Evolutionary conservation across 1,140 invertebrate species (phyloP).

Genomic region (Diuraphis noxia): DNA sequence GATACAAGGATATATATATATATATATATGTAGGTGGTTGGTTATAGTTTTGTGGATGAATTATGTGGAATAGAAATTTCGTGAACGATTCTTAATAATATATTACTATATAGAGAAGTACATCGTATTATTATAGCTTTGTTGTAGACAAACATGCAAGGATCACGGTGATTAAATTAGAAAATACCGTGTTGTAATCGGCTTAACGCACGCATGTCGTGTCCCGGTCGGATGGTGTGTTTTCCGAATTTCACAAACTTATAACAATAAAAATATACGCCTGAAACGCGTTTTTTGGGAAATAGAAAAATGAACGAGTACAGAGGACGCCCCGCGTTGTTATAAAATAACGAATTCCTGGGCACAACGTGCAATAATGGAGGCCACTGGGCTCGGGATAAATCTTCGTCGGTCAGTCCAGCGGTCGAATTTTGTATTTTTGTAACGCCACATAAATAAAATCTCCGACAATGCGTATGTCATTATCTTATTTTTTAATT

Average conservation of each 20-base stretch:
- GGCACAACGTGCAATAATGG: background rate
- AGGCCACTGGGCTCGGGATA: background rate
- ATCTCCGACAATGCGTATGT: background rate
- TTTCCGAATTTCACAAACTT: background rate
- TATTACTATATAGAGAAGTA: background rate
- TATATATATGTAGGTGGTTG: no score
- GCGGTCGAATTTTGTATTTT: background rate
- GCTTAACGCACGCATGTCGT: background rate
- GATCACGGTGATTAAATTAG: slow-evolving; percentile 1
- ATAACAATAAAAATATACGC: background rate
- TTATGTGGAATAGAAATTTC: background rate
- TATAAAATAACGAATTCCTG: background rate
- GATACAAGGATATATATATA: background rate
- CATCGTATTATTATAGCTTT: background rate
- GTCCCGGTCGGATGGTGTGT: background rate
- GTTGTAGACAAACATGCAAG: slow-evolving; percentile 8
- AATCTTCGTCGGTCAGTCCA: background rate
- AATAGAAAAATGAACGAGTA: background rate
- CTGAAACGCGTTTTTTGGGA: background rate
- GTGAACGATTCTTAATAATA: background rate
- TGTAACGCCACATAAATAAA: background rate
- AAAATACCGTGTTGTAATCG: slow-evolving; percentile 36
- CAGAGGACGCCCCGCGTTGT: background rate
- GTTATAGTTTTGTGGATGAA: background rate
- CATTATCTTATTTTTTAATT: background rate